Evolutionary conservation across 2,888 invertebrate species (phyloP).

Genomic region (Oscheius sp.): DNA sequence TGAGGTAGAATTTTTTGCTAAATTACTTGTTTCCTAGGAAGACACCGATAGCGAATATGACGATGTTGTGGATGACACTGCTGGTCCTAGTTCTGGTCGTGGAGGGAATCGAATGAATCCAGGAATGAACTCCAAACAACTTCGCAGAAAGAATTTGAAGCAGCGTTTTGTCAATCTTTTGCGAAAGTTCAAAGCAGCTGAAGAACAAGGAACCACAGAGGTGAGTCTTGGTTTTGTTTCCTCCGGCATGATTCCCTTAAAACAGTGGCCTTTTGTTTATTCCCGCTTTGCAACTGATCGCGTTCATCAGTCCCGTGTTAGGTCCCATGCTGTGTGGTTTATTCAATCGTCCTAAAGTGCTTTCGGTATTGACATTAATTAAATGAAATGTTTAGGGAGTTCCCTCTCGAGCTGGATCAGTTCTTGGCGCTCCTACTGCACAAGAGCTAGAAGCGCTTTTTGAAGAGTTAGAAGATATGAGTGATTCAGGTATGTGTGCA

Average conservation of each 20-base stretch:
- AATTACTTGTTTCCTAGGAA: too few relatives aligned
- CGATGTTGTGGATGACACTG: conserved; percentile 32
- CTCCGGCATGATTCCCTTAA: too few relatives aligned
- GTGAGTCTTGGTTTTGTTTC: not conserved
- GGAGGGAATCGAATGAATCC: not conserved
- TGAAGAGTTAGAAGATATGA: conserved; percentile 92
- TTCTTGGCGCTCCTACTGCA: conserved; percentile 51
- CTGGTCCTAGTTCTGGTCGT: not conserved
- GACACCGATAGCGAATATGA: conserved; percentile 51
- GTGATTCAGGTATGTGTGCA: conserved; percentile 85
- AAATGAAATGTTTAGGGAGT: not conserved
- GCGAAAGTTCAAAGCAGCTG: conserved; percentile 85
- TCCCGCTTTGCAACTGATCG: too few relatives aligned
- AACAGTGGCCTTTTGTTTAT: too few relatives aligned
- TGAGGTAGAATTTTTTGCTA: too few relatives aligned
- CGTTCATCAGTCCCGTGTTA: too few relatives aligned
- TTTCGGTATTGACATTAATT: too few relatives aligned
- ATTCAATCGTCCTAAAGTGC: too few relatives aligned
- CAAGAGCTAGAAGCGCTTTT: conserved; percentile 72
- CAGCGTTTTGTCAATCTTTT: conserved; percentile 94
- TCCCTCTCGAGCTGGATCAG: conserved; percentile 36
- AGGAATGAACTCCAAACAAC: conserved; percentile 13
- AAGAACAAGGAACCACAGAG: conserved; percentile 78
- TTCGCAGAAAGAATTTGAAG: conserved; percentile 80
- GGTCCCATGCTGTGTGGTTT: too few relatives aligned